phyloP scores from a whole-genome alignment of 2,888 invertebrate genomes.

The Drosophila imparisetae region DNA sequence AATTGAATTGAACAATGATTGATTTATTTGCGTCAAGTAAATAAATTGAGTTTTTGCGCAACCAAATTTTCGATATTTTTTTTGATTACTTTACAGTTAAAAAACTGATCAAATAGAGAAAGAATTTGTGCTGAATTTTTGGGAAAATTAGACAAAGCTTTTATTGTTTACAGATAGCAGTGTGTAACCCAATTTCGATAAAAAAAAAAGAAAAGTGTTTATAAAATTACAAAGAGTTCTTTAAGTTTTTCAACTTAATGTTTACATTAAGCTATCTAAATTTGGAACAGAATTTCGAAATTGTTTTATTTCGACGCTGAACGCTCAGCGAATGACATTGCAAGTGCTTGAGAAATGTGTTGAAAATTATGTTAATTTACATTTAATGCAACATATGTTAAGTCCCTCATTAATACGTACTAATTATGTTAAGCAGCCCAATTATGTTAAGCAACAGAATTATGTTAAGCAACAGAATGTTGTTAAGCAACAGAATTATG shows the following conservation, averaged over 20 bases:
- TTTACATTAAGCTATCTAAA: conserved; percentile 61
- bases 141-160: background rate
- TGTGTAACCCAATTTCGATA: conserved; percentile 64
- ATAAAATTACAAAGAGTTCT: conserved; percentile 36
- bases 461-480: too few relatives aligned
- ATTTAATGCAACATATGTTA: too few relatives aligned
- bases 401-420: too few relatives aligned
- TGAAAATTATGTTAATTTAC: too few relatives aligned
- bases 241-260: conserved; percentile 34
- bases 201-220: conserved; percentile 31
- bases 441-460: too few relatives aligned
- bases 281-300: conserved; percentile 50
- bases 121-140: conserved; percentile 9
- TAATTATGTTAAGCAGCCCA: too few relatives aligned
- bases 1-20: conserved; percentile 28
- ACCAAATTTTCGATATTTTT: background rate
- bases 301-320: conserved; percentile 13
- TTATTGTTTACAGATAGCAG: conserved; percentile 55
- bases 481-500: too few relatives aligned
- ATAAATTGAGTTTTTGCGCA: conserved; percentile 30
- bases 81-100: background rate
- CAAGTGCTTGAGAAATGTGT: conserved; percentile 38
- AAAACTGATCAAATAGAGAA: background rate
- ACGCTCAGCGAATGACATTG: conserved; percentile 59
- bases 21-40: conserved; percentile 47